These are phyloP conservation scores for Neocrepidodera transversa DNA, from an alignment of 2,888 invertebrate species.

Conservation along the genomic window DNA sequence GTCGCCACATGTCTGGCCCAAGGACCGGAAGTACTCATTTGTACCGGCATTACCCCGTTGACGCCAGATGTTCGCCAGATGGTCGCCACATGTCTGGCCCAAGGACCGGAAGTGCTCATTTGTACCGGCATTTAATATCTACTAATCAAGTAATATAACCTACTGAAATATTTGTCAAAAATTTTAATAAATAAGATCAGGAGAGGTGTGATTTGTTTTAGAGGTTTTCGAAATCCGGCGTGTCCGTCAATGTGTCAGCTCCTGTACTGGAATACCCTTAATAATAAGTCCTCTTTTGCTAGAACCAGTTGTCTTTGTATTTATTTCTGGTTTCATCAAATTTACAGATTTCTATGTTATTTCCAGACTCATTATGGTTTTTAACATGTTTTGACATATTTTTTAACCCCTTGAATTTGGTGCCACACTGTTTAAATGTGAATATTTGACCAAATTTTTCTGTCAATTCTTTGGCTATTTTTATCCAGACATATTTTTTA, in stretches of 20 bases:
- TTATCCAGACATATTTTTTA: constrained; percentile 22
- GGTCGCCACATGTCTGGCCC: too few relatives aligned
- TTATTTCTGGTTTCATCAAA: constrained; percentile 26
- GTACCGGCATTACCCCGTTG: too few relatives aligned
- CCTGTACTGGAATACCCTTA: too few relatives aligned
- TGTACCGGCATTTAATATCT: too few relatives aligned
- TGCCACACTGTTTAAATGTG: constrained; percentile 14
- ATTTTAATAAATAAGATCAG: too few relatives aligned
- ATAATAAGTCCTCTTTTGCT: constrained; percentile 3
- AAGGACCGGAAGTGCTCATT: too few relatives aligned
- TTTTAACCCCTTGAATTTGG: constrained; percentile 15
- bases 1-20: too few relatives aligned
- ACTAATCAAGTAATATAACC: too few relatives aligned
- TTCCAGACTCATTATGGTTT: background rate
- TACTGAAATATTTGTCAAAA: too few relatives aligned
- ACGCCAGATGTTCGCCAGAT: too few relatives aligned
- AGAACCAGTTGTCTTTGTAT: constrained; percentile 21
- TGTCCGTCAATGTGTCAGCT: background rate
- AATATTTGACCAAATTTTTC: background rate
- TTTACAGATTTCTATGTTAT: constrained; percentile 4
- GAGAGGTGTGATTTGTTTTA: constrained; percentile 4
- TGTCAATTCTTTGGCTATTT: constrained; percentile 9
- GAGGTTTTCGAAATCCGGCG: constrained; percentile 6
- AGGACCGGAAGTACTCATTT: too few relatives aligned
- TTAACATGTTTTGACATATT: constrained; percentile 9